These are phyloP conservation scores for Microctenopoma stevenorrisi DNA, from an alignment of 2,797 vertebrate genomes.

Conservation along the genomic window DNA sequence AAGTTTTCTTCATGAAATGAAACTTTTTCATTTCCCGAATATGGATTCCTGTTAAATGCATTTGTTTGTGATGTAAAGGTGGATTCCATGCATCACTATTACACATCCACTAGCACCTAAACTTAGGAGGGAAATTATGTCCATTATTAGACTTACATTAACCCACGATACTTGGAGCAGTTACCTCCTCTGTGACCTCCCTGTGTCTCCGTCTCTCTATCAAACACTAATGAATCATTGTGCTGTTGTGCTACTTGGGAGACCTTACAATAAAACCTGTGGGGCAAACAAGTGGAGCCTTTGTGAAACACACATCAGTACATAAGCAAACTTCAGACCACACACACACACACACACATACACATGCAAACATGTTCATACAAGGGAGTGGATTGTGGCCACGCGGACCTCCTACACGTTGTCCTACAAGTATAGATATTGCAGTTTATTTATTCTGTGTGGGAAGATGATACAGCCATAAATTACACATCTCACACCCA, in stretches of 20 bases:
- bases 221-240: slow-evolving; percentile 8
- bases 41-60: no score
- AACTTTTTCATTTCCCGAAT: no score
- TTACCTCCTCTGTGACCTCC: not conserved
- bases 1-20: no score
- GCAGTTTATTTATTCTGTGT: slow-evolving; percentile 60
- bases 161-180: not conserved
- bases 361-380: slow-evolving; percentile 36
- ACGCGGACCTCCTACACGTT: slow-evolving; percentile 59
- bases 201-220: not conserved
- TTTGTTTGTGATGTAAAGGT: no score
- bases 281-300: slow-evolving; percentile 20
- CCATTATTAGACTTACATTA: not conserved
- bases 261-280: slow-evolving; percentile 36
- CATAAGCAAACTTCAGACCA: slow-evolving; percentile 46
- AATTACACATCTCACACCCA: slow-evolving; percentile 28
- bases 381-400: slow-evolving; percentile 20
- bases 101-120: not conserved
- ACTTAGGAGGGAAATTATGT: not conserved
- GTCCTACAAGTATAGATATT: slow-evolving; percentile 55
- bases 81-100: no score
- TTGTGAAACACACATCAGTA: slow-evolving; percentile 9
- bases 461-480: slow-evolving; percentile 41
- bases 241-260: slow-evolving; percentile 11
- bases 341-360: slow-evolving; percentile 42